These are phyloP conservation scores for Geodia barretti DNA, from an alignment of 37 sponge, comb jelly and placozoan species.

Conservation along the genomic window DNA sequence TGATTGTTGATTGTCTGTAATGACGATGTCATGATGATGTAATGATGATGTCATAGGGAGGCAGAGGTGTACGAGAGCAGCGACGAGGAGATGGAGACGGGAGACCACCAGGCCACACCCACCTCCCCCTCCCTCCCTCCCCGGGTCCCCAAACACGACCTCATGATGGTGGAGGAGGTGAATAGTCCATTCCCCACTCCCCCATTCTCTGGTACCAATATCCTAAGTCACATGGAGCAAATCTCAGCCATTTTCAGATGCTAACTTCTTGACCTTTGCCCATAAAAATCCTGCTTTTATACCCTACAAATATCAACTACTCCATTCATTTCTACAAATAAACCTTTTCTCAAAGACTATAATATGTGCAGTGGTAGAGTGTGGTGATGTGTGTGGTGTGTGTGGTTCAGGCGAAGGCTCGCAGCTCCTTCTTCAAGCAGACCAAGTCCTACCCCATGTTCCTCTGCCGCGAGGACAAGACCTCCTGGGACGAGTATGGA, in stretches of 20 bases:
- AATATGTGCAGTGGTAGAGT: too few relatives aligned
- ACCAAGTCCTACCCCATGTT: constrained; percentile 92
- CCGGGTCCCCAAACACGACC: constrained; percentile 65
- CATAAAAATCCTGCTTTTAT: neutral
- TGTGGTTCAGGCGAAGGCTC: constrained; percentile 45
- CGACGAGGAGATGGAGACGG: constrained; percentile 75
- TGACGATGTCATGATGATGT: too few relatives aligned
- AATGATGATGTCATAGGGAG: constrained; percentile 38
- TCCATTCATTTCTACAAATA: too few relatives aligned
- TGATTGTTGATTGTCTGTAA: too few relatives aligned
- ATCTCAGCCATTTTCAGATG: too few relatives aligned
- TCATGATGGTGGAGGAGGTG: constrained; percentile 68
- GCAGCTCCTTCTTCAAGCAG: constrained; percentile 91
- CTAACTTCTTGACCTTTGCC: neutral
- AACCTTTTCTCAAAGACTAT: too few relatives aligned
- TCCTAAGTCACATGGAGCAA: too few relatives aligned
- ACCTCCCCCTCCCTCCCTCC: constrained; percentile 11
- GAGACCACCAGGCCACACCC: neutral
- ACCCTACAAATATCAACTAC: neutral
- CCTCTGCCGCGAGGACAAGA: constrained; percentile 84
- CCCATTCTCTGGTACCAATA: too few relatives aligned
- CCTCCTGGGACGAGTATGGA: constrained; percentile 97
- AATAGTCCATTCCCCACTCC: neutral
- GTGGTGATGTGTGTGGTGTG: too few relatives aligned
- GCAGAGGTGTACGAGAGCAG: constrained; percentile 57